Conservation (phyloP, 2,888 invertebrate species). For the Amphipyra tragopoginis region DNA sequence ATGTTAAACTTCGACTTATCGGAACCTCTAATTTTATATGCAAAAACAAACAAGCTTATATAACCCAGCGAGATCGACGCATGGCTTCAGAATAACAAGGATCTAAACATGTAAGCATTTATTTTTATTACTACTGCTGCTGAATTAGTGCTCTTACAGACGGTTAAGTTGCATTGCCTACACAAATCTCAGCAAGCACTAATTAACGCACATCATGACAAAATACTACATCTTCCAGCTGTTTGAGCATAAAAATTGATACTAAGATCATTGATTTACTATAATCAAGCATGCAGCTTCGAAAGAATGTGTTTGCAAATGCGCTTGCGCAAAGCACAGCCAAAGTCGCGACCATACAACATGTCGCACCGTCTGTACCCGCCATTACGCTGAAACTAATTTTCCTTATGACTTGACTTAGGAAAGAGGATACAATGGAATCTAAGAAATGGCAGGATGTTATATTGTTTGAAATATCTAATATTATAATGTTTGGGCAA, state of each 20-base stretch:
- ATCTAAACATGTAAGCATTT: slow-evolving; percentile 80
- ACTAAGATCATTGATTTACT: slow-evolving; percentile 19
- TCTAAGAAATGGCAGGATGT: slow-evolving; percentile 18
- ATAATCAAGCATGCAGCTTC: slow-evolving; percentile 46
- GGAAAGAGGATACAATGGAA: slow-evolving; percentile 53
- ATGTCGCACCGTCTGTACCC: slow-evolving; percentile 59
- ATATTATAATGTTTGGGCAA: slow-evolving; percentile 31
- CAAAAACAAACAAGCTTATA: slow-evolving; percentile 66
- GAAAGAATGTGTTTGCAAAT: slow-evolving; percentile 30
- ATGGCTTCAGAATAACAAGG: slow-evolving; percentile 88
- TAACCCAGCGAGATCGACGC: slow-evolving; percentile 75
- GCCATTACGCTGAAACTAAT: slow-evolving; percentile 71
- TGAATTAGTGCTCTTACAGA: slow-evolving; percentile 59
- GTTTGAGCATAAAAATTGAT: slow-evolving; percentile 7
- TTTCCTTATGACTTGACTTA: slow-evolving; percentile 79
- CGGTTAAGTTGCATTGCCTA: slow-evolving; percentile 51
- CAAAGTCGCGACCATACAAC: slow-evolving; percentile 27
- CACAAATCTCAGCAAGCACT: slow-evolving; percentile 32
- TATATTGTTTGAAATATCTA: slow-evolving; percentile 25
- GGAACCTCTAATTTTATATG: slow-evolving; percentile 54
- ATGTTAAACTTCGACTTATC: slow-evolving; percentile 64
- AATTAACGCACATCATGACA: not conserved
- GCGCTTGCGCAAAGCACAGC: slow-evolving; percentile 23
- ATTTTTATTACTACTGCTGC: slow-evolving; percentile 59
- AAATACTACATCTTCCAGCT: not conserved